Percentiles rank a stretch among this genome's conserved stretches.
Evolutionary conservation across 2,797 vertebrate genomes (phyloP).

Genomic region (Sebastes hopkinsi): DNA sequence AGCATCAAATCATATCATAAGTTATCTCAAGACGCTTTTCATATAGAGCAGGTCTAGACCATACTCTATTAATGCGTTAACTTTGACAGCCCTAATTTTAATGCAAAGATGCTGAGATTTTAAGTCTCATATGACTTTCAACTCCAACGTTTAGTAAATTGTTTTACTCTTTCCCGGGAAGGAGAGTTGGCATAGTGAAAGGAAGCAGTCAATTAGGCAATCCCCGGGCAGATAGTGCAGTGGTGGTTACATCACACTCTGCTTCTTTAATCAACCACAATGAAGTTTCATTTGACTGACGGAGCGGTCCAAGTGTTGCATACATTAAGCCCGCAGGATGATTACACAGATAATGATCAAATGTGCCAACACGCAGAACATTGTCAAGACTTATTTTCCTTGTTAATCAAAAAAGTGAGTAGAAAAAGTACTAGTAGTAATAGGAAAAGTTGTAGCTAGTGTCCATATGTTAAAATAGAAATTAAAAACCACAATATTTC

Average conservation of each 20-base stretch:
- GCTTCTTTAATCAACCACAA: conserved; percentile 11
- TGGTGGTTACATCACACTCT: conserved; percentile 12
- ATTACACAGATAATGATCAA: background rate
- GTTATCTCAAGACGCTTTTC: too few species aligned
- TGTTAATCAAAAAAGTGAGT: background rate
- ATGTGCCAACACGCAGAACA: background rate
- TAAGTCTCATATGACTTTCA: background rate
- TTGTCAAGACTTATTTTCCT: background rate
- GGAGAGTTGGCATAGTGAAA: background rate
- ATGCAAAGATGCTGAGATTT: background rate
- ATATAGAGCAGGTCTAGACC: too few species aligned
- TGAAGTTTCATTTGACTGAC: background rate
- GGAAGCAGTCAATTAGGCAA: conserved; percentile 9
- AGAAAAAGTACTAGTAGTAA: too few species aligned
- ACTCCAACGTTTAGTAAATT: background rate
- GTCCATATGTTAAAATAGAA: background rate
- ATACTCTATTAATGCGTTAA: too few species aligned
- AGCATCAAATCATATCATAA: too few species aligned
- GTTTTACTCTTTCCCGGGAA: background rate
- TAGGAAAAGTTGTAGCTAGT: background rate
- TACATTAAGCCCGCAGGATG: background rate
- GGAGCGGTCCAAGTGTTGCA: background rate
- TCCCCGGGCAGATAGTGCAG: background rate
- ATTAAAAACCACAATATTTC: background rate
- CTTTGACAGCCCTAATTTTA: background rate